These are phyloP conservation scores for Thaumetopoea pityocampa DNA, from an alignment of 1,140 invertebrate species.

Conservation along the genomic window DNA sequence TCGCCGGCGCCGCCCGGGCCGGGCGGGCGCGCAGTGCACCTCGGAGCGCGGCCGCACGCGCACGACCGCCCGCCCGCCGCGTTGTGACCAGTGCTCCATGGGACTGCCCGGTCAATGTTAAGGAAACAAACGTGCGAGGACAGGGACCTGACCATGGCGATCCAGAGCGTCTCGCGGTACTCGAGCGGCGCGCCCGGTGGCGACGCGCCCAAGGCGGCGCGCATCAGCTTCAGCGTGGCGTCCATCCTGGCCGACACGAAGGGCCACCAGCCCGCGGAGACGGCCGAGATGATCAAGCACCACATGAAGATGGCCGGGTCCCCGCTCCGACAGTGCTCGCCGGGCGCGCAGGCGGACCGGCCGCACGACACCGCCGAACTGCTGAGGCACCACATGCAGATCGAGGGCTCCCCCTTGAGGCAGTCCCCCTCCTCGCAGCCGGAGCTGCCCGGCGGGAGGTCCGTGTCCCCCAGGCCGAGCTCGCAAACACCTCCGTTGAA, in stretches of 20 bases:
- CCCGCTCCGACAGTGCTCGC: conserved; percentile 66
- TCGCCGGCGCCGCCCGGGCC: conserved; percentile 36
- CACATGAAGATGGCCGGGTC: conserved; percentile 67
- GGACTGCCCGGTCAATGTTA: conserved; percentile 72
- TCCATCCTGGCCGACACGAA: conserved; percentile 81
- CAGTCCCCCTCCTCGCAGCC: conserved; percentile 65
- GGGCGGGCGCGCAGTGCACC: conserved; percentile 47
- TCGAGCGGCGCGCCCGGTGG: conserved; percentile 73
- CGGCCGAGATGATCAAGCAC: conserved; percentile 65
- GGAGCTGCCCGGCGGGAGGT: conserved; percentile 63
- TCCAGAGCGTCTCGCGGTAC: conserved; percentile 72
- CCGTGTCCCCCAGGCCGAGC: conserved; percentile 44
- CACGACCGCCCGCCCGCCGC: conserved; percentile 63
- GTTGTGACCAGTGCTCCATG: conserved; percentile 45
- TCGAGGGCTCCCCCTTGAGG: conserved; percentile 64
- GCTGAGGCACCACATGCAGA: conserved; percentile 64
- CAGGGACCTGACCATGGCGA: conserved; percentile 75
- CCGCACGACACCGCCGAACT: conserved; percentile 64
- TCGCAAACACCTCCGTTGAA: conserved; percentile 61
- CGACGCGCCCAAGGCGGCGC: conserved; percentile 74
- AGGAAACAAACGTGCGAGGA: conserved; percentile 68
- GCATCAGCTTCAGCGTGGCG: conserved; percentile 83
- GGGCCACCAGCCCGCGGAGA: conserved; percentile 63
- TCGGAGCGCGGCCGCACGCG: conserved; percentile 68
- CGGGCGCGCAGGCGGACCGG: conserved; percentile 62